Conservation (phyloP, 2,797 vertebrate genomes). For the Sebastes jordani region DNA sequence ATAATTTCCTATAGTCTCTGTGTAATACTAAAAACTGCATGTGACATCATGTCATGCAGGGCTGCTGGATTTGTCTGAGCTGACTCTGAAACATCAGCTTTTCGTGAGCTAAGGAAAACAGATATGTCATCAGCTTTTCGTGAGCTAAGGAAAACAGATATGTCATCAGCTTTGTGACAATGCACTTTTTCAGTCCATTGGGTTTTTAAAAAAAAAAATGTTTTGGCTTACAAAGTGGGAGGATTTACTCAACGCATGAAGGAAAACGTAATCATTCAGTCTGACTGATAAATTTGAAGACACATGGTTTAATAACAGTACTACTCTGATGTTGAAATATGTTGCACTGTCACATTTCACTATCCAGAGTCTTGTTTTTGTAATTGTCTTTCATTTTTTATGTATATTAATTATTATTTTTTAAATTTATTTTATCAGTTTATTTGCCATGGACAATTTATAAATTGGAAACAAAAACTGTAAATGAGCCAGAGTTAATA, state of each 20-base stretch:
- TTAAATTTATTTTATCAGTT: not conserved
- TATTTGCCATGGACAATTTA: not conserved
- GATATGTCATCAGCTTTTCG: not conserved
- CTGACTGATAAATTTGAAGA: not conserved
- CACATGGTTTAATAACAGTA: not conserved
- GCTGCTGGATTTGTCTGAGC: not conserved
- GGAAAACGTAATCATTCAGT: not conserved
- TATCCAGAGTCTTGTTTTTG: not conserved
- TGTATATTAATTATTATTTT: not conserved
- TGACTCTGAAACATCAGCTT: not conserved
- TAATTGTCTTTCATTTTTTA: not conserved
- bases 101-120: not conserved
- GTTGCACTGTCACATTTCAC: not conserved
- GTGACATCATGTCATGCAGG: not conserved
- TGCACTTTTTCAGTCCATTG: not conserved
- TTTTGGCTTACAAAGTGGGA: not conserved
- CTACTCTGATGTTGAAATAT: not conserved
- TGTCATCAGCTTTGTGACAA: not conserved
- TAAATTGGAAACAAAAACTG: not conserved
- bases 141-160: not conserved
- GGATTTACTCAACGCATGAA: not conserved
- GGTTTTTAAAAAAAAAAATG: no score
- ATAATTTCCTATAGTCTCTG: constrained; percentile 30
- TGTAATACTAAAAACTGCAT: constrained; percentile 1
- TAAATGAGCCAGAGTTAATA: not conserved